These are phyloP conservation scores for Lottia gigantea DNA, from an alignment of 2,888 invertebrate genomes.

Conservation along the genomic window DNA sequence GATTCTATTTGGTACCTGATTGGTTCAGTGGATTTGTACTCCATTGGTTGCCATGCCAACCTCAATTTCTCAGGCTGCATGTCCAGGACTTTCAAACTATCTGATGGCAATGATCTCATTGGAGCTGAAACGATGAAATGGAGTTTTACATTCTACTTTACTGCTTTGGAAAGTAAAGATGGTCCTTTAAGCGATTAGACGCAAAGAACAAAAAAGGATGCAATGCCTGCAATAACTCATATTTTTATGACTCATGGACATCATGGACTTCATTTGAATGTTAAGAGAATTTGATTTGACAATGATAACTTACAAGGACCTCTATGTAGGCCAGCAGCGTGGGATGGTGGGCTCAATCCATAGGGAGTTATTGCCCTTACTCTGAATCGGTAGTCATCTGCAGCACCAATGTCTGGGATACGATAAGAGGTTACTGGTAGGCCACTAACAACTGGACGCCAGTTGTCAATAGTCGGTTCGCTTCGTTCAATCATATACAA, in stretches of 20 bases:
- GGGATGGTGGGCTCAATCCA: conserved; percentile 96
- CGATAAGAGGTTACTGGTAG: conserved; percentile 55
- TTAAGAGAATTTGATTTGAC: too few relatives aligned
- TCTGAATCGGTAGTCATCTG: conserved; percentile 91
- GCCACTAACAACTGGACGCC: conserved; percentile 61
- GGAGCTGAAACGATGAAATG: conserved; percentile 30
- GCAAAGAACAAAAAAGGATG: too few relatives aligned
- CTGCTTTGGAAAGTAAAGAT: not conserved
- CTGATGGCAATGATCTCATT: conserved; percentile 33
- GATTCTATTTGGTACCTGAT: conserved; percentile 55
- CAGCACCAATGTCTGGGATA: conserved; percentile 50
- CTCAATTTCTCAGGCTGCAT: conserved; percentile 44
- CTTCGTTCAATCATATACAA: conserved; percentile 58
- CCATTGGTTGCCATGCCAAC: conserved; percentile 54
- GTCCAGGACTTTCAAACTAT: conserved; percentile 31
- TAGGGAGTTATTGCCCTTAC: conserved; percentile 96
- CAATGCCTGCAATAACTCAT: too few relatives aligned
- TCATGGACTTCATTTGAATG: too few relatives aligned
- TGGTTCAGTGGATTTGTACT: conserved; percentile 33
- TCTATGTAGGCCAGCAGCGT: conserved; percentile 67
- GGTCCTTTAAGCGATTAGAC: not conserved
- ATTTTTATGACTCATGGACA: too few relatives aligned
- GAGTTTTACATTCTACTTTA: not conserved
- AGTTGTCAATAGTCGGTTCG: conserved; percentile 54
- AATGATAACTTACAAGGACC: conserved; percentile 36